Conservation (phyloP, 2,888 invertebrate species). For the Eutolmus rufibarbis region DNA sequence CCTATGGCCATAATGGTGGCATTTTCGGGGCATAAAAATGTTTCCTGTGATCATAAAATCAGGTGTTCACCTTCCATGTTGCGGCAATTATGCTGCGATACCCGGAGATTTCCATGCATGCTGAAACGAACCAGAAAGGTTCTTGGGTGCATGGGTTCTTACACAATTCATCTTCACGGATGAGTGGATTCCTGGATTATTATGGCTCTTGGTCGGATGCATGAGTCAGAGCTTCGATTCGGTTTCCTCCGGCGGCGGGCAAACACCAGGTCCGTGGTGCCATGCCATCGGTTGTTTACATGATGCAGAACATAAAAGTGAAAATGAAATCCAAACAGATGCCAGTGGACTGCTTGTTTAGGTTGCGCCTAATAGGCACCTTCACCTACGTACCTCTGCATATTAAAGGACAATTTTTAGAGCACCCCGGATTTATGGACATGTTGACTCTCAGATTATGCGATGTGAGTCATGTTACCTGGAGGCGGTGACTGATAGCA, state of each 20-base stretch:
- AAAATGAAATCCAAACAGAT: constrained; percentile 30
- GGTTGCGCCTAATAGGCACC: not conserved
- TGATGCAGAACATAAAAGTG: constrained; percentile 20
- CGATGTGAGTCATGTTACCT: not conserved
- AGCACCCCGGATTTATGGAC: not conserved
- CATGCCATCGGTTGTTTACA: constrained; percentile 19
- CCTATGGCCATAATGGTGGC: constrained; percentile 13
- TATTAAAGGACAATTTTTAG: constrained; percentile 16
- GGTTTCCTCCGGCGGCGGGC: not conserved
- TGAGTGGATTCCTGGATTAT: constrained; percentile 30
- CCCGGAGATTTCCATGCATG: not conserved
- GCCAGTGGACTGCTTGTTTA: not conserved
- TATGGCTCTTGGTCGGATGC: not conserved
- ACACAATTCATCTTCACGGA: constrained; percentile 32
- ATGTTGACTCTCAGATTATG: not conserved
- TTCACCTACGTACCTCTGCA: not conserved
- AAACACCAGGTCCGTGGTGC: not conserved
- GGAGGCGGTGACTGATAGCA: not conserved
- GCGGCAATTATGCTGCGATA: constrained; percentile 3
- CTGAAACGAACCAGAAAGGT: not conserved
- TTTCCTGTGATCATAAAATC: constrained; percentile 29
- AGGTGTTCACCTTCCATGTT: constrained; percentile 27
- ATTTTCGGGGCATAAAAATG: not conserved
- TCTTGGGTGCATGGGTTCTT: constrained; percentile 3
- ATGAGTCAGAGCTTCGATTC: constrained; percentile 9